Percentiles rank a stretch among this genome's conserved stretches.
These are phyloP conservation scores for Imbricaverruca yamaguchii DNA, from an alignment of 2,888 invertebrate species.

Conservation along the genomic window DNA sequence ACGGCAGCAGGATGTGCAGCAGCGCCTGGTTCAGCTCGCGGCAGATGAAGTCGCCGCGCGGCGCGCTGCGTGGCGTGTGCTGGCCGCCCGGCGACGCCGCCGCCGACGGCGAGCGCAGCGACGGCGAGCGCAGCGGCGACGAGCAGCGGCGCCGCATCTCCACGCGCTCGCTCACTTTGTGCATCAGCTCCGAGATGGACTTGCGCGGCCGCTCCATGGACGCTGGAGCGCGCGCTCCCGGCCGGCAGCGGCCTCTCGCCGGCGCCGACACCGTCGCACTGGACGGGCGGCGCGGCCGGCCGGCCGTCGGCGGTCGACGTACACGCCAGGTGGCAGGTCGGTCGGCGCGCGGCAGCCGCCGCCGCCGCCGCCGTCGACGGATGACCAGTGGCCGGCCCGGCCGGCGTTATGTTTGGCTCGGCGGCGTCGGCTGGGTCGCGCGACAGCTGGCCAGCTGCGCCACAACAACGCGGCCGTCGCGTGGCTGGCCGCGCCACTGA, in stretches of 20 bases:
- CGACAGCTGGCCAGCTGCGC: neutral
- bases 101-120: neutral
- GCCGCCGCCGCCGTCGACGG: neutral
- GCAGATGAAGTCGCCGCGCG: slow-evolving; percentile 13
- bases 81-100: neutral
- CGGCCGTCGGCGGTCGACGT: no score
- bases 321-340: no score
- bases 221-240: neutral
- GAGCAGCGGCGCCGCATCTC: slow-evolving; percentile 1
- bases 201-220: slow-evolving; percentile 12
- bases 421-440: neutral
- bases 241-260: no score
- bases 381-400: neutral
- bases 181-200: neutral
- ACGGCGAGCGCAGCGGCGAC: neutral
- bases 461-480: neutral
- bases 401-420: neutral
- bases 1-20: slow-evolving; percentile 14
- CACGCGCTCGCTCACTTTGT: slow-evolving; percentile 13
- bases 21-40: slow-evolving; percentile 18
- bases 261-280: no score
- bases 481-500: no score
- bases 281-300: no score
- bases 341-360: no score
- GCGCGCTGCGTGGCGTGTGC: neutral